These are phyloP conservation scores for Hydrolagus colliei DNA, from an alignment of 2,797 vertebrate genomes.

Conservation along the genomic window DNA sequence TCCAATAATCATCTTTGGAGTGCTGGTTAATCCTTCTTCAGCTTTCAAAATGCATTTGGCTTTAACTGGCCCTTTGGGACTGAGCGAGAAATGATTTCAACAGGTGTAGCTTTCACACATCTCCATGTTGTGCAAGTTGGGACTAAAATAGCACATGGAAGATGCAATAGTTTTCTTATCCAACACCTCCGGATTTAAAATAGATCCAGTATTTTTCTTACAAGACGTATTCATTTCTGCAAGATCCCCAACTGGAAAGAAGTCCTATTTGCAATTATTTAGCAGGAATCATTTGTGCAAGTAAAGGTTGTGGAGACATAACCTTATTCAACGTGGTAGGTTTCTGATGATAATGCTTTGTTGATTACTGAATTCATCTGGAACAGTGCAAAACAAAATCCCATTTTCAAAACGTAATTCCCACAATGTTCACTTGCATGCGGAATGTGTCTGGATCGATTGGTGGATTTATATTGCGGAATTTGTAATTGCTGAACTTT, in stretches of 20 bases:
- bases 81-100: background rate
- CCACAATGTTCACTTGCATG: no score
- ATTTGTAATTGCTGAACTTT: no score
- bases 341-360: background rate
- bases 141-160: background rate
- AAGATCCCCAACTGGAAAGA: background rate
- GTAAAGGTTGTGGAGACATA: background rate
- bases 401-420: background rate
- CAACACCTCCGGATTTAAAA: background rate
- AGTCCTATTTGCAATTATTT: background rate
- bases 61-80: background rate
- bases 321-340: background rate
- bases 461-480: no score
- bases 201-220: background rate
- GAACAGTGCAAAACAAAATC: background rate
- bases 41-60: constrained; percentile 7
- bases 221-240: background rate
- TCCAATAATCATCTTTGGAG: background rate
- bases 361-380: background rate
- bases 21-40: background rate
- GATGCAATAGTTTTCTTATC: background rate
- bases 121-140: background rate
- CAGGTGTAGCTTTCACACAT: background rate
- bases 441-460: no score
- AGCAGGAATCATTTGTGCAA: no score